Conservation (phyloP, 2,113 vertebrate species). For the Eurystomus gularis region DNA sequence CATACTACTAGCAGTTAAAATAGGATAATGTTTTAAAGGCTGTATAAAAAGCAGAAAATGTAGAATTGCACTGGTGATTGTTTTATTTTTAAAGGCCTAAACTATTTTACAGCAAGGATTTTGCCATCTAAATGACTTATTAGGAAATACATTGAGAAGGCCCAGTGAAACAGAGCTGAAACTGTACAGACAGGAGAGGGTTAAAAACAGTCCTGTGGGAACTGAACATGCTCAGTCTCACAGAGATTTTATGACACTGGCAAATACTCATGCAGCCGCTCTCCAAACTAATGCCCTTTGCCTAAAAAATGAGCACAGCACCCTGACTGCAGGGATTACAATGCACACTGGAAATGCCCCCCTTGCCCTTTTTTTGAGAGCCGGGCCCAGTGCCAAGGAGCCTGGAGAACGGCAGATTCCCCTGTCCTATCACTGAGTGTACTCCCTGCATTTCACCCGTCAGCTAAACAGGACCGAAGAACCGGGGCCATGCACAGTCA, state of each 20-base stretch:
- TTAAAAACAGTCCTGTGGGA: background rate
- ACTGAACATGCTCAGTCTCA: background rate
- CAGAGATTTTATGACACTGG: background rate
- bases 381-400: background rate
- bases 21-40: background rate
- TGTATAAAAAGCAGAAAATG: background rate
- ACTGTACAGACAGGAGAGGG: background rate
- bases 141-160: background rate
- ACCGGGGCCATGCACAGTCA: rapidly evolving
- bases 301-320: background rate
- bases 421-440: rapidly evolving
- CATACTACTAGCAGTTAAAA: background rate
- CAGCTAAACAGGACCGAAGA: background rate
- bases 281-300: background rate
- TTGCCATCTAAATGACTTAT: background rate
- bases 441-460: background rate
- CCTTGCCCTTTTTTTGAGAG: background rate
- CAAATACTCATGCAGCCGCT: background rate
- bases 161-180: background rate
- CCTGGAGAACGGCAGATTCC: background rate
- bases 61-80: background rate
- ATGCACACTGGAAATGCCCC: background rate
- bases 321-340: background rate
- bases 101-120: background rate
- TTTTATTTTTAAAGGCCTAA: background rate